These are phyloP conservation scores for Octomys mimax DNA, from an alignment of 2,797 vertebrate genomes.

Conservation along the genomic window DNA sequence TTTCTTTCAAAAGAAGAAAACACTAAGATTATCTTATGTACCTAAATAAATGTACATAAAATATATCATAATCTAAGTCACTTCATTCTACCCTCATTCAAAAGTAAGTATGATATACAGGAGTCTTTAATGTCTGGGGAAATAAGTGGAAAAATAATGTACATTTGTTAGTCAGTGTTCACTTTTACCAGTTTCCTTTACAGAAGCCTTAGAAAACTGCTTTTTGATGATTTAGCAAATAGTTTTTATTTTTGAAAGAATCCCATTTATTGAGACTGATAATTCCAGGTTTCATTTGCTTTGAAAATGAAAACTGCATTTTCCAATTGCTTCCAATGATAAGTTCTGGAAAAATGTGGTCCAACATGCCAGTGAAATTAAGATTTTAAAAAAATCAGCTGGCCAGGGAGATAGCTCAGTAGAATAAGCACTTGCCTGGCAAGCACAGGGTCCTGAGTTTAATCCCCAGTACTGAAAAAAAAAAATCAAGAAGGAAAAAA, in stretches of 20 bases:
- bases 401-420: too few species aligned
- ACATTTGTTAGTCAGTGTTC: slow-evolving; percentile 62
- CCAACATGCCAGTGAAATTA: slow-evolving; percentile 63
- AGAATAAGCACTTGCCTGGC: too few species aligned
- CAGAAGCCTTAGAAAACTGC: slow-evolving; percentile 76
- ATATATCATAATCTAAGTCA: slow-evolving; percentile 42
- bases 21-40: slow-evolving; percentile 33
- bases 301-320: slow-evolving; percentile 66
- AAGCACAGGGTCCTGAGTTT: too few species aligned
- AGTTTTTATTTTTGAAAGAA: slow-evolving; percentile 83
- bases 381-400: slow-evolving; percentile 26
- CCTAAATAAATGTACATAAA: slow-evolving; percentile 58
- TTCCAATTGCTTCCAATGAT: slow-evolving; percentile 78
- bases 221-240: slow-evolving; percentile 81
- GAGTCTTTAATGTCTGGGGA: slow-evolving; percentile 57
- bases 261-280: slow-evolving; percentile 81
- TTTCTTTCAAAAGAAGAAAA: slow-evolving; percentile 70
- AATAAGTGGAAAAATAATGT: slow-evolving; percentile 69
- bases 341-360: slow-evolving; percentile 77
- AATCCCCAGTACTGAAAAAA: too few species aligned
- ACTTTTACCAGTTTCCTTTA: slow-evolving; percentile 63
- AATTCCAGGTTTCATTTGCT: slow-evolving; percentile 80
- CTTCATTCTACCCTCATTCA: slow-evolving; percentile 57
- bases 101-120: slow-evolving; percentile 44
- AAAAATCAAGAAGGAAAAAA: too few species aligned